Conservation (phyloP, 2,888 invertebrate genomes). For the Dicycla oo region DNA sequence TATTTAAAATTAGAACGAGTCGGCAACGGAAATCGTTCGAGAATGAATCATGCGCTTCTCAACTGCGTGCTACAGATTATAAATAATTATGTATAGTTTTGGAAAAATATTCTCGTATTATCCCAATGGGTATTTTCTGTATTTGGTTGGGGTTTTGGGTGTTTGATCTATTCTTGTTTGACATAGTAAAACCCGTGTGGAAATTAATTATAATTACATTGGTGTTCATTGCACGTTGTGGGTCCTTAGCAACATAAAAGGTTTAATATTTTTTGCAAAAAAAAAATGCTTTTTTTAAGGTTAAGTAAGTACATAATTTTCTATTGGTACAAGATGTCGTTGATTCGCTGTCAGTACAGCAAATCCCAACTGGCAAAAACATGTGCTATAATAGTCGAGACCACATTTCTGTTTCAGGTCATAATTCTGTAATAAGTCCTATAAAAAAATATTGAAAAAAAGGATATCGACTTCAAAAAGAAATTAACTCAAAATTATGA, state of each 20-base stretch:
- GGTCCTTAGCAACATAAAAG: neutral
- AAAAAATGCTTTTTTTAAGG: no score
- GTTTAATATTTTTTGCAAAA: neutral
- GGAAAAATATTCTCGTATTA: slow-evolving; percentile 23
- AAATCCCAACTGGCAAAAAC: no score
- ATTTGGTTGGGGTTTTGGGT: slow-evolving; percentile 35
- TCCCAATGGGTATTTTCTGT: slow-evolving; percentile 34
- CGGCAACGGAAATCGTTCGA: slow-evolving; percentile 85
- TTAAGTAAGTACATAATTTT: no score
- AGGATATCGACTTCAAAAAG: no score
- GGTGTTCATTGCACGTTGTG: neutral
- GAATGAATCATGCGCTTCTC: slow-evolving; percentile 81
- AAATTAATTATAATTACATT: neutral
- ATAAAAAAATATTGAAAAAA: no score
- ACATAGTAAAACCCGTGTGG: slow-evolving; percentile 6
- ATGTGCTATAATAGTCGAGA: no score
- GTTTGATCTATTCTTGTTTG: slow-evolving; percentile 32
- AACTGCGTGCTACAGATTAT: slow-evolving; percentile 49
- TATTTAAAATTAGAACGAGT: slow-evolving; percentile 87
- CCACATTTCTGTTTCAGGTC: no score
- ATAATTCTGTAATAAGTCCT: no score
- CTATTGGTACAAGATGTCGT: no score
- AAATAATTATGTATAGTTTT: slow-evolving; percentile 44
- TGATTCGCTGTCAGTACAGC: no score
- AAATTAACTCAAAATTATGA: no score